These are phyloP conservation scores for Melanogrammus aeglefinus DNA, from an alignment of 2,797 vertebrate species.

Conservation along the genomic window DNA sequence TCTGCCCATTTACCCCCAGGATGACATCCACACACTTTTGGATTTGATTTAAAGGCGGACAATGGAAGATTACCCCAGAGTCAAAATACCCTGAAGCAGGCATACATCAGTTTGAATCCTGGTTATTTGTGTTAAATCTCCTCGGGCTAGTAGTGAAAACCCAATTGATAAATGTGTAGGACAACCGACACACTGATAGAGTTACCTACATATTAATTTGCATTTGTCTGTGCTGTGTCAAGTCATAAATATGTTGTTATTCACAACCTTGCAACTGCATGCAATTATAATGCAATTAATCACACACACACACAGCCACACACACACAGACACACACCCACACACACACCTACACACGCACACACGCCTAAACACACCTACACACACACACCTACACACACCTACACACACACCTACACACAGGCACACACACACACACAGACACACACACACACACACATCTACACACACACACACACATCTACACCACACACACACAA, in stretches of 20 bases:
- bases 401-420: too few relatives aligned
- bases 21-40: slow-evolving; percentile 21
- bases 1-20: neutral
- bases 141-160: neutral
- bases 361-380: too few relatives aligned
- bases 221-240: neutral
- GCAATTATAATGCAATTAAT: neutral
- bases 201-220: neutral
- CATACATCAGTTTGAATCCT: slow-evolving; percentile 45
- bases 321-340: neutral
- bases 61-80: slow-evolving; percentile 21
- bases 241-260: neutral
- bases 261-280: neutral
- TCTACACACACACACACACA: too few relatives aligned
- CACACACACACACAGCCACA: neutral
- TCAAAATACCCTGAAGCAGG: slow-evolving; percentile 38
- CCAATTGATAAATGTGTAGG: neutral
- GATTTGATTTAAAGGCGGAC: slow-evolving; percentile 23
- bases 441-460: neutral
- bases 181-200: neutral
- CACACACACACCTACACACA: neutral
- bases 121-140: slow-evolving; percentile 22
- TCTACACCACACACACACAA: neutral
- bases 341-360: too few relatives aligned
- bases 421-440: neutral